These are phyloP conservation scores for Aphelocoma coerulescens DNA, from an alignment of 2,113 vertebrate genomes.

Conservation along the genomic window DNA sequence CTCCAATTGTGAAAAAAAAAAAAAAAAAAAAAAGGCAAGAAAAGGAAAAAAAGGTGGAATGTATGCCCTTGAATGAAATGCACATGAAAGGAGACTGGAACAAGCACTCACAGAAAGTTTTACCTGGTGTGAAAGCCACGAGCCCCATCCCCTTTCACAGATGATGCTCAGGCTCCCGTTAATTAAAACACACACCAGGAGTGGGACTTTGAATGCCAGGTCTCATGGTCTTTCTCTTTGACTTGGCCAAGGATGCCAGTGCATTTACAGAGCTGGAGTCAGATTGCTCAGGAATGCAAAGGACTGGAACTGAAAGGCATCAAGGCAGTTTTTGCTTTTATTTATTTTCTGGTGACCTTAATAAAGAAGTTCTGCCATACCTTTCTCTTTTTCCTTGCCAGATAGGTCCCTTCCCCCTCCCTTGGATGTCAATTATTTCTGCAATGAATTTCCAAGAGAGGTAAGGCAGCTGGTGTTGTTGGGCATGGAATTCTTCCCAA, in stretches of 20 bases:
- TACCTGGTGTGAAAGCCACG: slow-evolving; percentile 20
- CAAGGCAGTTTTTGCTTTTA: slow-evolving; percentile 3
- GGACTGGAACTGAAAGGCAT: slow-evolving; percentile 44
- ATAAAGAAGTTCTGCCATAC: neutral
- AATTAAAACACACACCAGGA: slow-evolving; percentile 43
- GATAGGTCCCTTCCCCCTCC: neutral
- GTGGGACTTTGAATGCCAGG: neutral
- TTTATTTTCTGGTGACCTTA: slow-evolving; percentile 21
- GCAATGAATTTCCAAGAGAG: neutral
- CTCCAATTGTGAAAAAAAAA: neutral
- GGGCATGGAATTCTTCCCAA: neutral
- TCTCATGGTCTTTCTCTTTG: slow-evolving; percentile 47
- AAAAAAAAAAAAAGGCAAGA: neutral
- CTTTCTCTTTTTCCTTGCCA: neutral
- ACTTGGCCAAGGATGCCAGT: slow-evolving; percentile 47
- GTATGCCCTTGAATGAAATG: slow-evolving; percentile 63
- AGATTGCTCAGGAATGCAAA: slow-evolving; percentile 47
- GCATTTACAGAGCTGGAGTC: slow-evolving; percentile 39
- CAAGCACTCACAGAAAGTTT: slow-evolving; percentile 53
- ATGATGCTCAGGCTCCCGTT: neutral
- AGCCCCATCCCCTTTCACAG: slow-evolving; percentile 19
- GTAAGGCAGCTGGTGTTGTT: neutral
- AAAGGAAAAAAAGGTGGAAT: neutral
- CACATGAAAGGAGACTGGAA: slow-evolving; percentile 20
- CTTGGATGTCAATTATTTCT: neutral